Evolutionary conservation across 2,797 vertebrate genomes (phyloP).

Genomic region (Tragopan temminckii): DNA sequence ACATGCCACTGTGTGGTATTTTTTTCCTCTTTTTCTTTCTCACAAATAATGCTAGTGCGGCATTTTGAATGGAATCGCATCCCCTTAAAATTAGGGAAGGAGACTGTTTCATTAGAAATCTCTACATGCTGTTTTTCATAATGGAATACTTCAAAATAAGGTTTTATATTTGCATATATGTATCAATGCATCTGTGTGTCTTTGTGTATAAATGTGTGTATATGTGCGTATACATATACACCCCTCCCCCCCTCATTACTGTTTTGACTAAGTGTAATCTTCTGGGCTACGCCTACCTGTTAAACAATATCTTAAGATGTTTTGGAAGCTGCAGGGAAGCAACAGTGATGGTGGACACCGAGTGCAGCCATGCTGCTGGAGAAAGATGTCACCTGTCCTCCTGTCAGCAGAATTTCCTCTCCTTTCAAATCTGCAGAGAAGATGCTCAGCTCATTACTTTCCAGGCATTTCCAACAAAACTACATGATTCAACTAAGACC

Average conservation of each 20-base stretch:
- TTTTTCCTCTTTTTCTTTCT: neutral
- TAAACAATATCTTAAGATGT: neutral
- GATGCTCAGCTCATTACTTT: neutral
- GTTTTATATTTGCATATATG: neutral
- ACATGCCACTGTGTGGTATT: neutral
- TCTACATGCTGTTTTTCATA: neutral
- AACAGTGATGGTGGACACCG: neutral
- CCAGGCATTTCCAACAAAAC: neutral
- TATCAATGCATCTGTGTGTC: neutral
- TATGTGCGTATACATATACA: neutral
- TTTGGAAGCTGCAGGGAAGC: neutral
- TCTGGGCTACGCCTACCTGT: fast-evolving
- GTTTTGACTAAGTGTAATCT: neutral
- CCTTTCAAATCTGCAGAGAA: neutral
- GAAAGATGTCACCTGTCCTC: neutral
- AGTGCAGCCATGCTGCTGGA: neutral
- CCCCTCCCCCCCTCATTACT: neutral
- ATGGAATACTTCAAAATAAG: neutral
- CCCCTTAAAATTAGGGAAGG: neutral
- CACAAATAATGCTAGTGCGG: neutral
- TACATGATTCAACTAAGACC: neutral
- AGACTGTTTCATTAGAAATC: neutral
- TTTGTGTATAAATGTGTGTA: neutral
- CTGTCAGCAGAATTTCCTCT: neutral
- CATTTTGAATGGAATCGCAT: neutral